Conservation (phyloP, 2,797 vertebrate genomes). For the Girardinus metallicus region DNA sequence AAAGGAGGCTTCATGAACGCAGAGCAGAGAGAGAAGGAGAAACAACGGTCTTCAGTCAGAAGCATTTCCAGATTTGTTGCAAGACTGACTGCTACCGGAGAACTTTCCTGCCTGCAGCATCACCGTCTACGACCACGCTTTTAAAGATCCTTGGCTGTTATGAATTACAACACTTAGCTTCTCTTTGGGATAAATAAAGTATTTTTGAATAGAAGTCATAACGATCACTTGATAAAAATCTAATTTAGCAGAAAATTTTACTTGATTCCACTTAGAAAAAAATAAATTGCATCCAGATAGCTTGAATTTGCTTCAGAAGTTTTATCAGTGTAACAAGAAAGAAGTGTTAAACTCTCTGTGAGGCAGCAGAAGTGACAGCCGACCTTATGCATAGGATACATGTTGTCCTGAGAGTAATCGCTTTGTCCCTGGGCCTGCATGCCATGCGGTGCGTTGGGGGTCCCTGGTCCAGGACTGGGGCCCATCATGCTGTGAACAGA, state of each 20-base stretch:
- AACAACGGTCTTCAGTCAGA: background rate
- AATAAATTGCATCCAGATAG: background rate
- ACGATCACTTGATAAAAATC: background rate
- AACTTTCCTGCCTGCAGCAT: background rate
- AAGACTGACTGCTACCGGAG: background rate
- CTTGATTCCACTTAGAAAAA: background rate
- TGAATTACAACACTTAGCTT: background rate
- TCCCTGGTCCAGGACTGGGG: slow-evolving; percentile 91
- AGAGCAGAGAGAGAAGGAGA: background rate
- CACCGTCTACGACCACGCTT: background rate
- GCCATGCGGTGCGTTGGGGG: slow-evolving; percentile 88
- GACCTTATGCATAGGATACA: slow-evolving; percentile 96
- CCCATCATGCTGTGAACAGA: slow-evolving; percentile 99
- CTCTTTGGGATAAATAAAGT: background rate
- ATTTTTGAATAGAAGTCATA: background rate
- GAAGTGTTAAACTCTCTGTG: background rate
- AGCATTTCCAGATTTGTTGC: background rate
- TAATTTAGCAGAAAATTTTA: background rate
- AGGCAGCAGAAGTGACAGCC: background rate
- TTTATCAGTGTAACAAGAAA: background rate
- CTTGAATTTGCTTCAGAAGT: background rate
- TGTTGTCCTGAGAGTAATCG: slow-evolving; percentile 91
- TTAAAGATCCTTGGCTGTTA: background rate
- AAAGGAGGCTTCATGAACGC: background rate
- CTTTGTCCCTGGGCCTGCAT: slow-evolving; percentile 87